Evolutionary conservation across 2,113 vertebrate species (phyloP), one percentile per base, ranked within the genome.

Genomic region (Danionella cerebrum): DNA sequence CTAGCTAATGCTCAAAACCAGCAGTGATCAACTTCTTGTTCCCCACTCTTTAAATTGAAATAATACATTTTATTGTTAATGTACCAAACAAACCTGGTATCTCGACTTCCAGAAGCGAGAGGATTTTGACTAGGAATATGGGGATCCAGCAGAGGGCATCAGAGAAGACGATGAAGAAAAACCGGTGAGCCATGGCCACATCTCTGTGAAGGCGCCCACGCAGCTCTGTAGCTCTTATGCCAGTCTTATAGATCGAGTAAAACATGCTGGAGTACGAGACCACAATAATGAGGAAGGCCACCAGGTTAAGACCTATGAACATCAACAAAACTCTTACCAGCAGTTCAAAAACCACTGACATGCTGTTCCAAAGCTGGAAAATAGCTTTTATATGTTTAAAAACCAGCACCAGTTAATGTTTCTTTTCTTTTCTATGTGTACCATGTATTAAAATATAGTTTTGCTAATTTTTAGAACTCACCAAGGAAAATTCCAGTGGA

Each of bases 61-160:
- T n/a, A n/a, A n/a, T n/a, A n/a, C 29, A 33, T 33, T 33, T 33
- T 9, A 33, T 33, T 33, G 9, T 2, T 33, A 33, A 33, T 1
- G 3, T 33, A 2, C 3, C 7, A 3, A 36, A 8, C 76, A 72
- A 65, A 87, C 86, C 86, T 78, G 87, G 85, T 67, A 90, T 91
- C 84, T 91, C 86, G 57, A 90, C 80, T 27, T 85, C 73, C 69
- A 91, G 73, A 53, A 90, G 84, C 3, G 86, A 87, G 27, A 91
- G 81, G 29, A 88, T 77, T 83, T 93, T 89, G 65, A 87, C 81
- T 21, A 92, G 71, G 81, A 92, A 92, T 71, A 89, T 86, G 16
- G 77, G 78, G 73, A 93, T 91, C 92, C 95, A 98, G 88, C 90
- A 95, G 90, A 92, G 92, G 88, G 92, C 90, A 68, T 94, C 89